phyloP scores from a whole-genome alignment of 2,888 invertebrate genomes.

The Chaetogeoica ovagalla region DNA sequence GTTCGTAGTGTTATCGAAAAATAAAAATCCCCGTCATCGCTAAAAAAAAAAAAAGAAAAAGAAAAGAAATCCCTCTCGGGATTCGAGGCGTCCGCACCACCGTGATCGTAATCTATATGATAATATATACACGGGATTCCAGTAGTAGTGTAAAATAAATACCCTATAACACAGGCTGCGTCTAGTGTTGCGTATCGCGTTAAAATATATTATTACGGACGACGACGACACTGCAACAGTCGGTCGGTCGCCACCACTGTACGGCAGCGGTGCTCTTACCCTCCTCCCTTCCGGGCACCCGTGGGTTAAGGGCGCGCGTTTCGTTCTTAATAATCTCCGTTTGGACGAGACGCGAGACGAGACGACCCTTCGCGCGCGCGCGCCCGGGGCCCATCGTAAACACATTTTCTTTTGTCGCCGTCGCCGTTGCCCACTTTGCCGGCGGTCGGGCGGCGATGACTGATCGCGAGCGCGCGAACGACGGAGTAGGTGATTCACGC shows the following conservation, averaged over 20 bases:
- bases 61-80: constrained; percentile 20
- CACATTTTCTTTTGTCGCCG: constrained; percentile 26
- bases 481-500: constrained; percentile 52
- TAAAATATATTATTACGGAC: constrained; percentile 36
- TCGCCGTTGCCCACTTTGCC: neutral
- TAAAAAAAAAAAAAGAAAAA: constrained; percentile 22
- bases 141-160: constrained; percentile 33
- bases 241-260: constrained; percentile 15
- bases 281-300: no score
- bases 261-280: no score
- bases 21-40: neutral
- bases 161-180: no score
- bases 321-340: constrained; percentile 32
- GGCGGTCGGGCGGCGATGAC: neutral
- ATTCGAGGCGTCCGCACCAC: neutral
- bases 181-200: no score
- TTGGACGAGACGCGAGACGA: constrained; percentile 4
- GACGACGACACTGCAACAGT: neutral
- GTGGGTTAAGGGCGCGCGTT: neutral
- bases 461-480: constrained; percentile 2
- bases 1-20: constrained; percentile 5
- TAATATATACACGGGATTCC: constrained; percentile 49
- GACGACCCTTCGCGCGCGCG: constrained; percentile 16
- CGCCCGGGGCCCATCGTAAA: no score
- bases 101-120: constrained; percentile 52